Percentiles rank a stretch among this genome's conserved stretches.
These are phyloP conservation scores for Formica exsecta DNA, from an alignment of 1,140 invertebrate genomes.

Conservation along the genomic window DNA sequence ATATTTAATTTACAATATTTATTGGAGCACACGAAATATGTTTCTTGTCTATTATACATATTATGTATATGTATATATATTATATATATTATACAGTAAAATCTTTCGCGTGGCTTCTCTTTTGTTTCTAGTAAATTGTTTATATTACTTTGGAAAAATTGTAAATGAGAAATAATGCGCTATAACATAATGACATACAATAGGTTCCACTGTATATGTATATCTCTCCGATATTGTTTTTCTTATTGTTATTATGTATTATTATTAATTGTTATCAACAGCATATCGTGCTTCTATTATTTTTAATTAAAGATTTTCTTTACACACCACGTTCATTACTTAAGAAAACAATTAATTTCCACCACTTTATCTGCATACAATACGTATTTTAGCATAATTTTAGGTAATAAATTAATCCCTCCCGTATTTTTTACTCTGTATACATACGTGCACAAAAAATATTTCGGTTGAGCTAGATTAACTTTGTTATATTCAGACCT, in stretches of 20 bases:
- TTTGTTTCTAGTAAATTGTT: not conserved
- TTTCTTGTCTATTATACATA: not conserved
- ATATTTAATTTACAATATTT: constrained; percentile 33
- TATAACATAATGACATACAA: not conserved
- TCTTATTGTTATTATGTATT: constrained; percentile 27
- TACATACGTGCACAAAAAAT: constrained; percentile 49
- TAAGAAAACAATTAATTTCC: constrained; percentile 21
- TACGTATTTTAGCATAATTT: not conserved
- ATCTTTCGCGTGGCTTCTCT: not conserved
- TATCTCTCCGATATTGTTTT: constrained; percentile 12
- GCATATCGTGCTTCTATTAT: not conserved
- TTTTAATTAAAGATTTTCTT: constrained; percentile 35
- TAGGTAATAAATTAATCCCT: not conserved
- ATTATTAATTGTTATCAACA: constrained; percentile 25
- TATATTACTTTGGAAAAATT: not conserved
- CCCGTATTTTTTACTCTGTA: not conserved
- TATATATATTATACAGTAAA: not conserved
- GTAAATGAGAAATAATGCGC: not conserved
- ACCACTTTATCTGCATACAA: not conserved
- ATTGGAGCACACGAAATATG: not conserved
- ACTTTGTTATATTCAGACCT: not conserved
- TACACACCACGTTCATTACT: not conserved
- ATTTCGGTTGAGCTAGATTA: constrained; percentile 39
- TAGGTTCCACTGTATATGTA: not conserved
- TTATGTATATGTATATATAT: too few species aligned